These are phyloP conservation scores for Onchidella celtica DNA, from an alignment of 2,888 invertebrate species.

Conservation along the genomic window DNA sequence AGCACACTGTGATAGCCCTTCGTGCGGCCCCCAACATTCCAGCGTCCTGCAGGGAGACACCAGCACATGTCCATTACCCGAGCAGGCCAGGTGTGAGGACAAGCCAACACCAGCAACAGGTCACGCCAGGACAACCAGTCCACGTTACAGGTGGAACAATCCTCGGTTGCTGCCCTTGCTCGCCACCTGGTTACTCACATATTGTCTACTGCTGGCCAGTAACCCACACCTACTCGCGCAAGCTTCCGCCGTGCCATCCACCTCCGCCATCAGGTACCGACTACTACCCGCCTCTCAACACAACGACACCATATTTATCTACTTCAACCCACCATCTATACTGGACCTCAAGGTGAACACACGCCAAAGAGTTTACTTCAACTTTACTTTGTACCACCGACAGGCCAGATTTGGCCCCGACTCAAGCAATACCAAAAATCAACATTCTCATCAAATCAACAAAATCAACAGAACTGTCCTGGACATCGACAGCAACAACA, in stretches of 20 bases:
- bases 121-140: neutral
- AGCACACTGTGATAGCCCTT: neutral
- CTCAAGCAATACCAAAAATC: neutral
- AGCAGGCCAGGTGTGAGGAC: neutral
- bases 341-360: constrained; percentile 67
- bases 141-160: neutral
- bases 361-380: constrained; percentile 70
- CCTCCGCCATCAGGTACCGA: constrained; percentile 22
- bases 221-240: neutral
- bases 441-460: neutral
- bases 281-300: constrained; percentile 49
- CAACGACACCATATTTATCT: constrained; percentile 70
- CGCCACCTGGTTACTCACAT: neutral
- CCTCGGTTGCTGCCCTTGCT: neutral
- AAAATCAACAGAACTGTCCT: constrained; percentile 11
- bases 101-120: neutral
- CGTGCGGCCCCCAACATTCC: neutral
- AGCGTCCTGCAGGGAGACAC: neutral
- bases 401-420: neutral
- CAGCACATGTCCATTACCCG: no score
- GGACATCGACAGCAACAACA: neutral
- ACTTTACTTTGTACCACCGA: constrained; percentile 53
- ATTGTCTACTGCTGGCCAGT: neutral
- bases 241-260: constrained; percentile 17
- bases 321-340: constrained; percentile 71